Evolutionary conservation across 2,797 vertebrate species (phyloP).

Genomic region (Scarus forsteni): DNA sequence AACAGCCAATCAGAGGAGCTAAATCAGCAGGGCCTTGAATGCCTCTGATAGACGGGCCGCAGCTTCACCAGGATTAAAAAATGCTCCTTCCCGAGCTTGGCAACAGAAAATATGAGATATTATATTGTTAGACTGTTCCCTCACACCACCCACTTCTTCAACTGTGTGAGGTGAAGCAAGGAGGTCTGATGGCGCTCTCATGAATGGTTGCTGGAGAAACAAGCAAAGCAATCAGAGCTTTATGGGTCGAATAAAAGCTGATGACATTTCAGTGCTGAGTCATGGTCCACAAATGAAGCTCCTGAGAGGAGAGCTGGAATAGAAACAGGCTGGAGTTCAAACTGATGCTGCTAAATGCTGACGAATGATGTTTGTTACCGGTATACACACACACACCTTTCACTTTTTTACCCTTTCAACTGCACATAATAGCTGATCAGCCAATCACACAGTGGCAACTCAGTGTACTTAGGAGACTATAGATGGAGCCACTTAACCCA

Average conservation of each 20-base stretch:
- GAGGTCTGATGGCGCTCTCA: background rate
- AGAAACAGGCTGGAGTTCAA: too few species aligned
- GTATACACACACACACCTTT: too few species aligned
- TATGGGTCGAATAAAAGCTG: background rate
- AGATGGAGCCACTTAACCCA: too few species aligned
- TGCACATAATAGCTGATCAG: too few species aligned
- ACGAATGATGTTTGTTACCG: too few species aligned
- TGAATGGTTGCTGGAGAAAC: background rate
- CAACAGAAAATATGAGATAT: conserved; percentile 9
- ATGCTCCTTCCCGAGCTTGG: conserved; percentile 5
- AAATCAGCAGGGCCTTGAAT: background rate
- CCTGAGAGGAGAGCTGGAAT: too few species aligned
- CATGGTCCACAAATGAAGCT: background rate
- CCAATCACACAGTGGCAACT: too few species aligned
- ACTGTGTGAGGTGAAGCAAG: conserved; percentile 8
- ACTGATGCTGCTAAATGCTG: too few species aligned
- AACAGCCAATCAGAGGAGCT: conserved; percentile 28
- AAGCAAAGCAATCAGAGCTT: conserved; percentile 6
- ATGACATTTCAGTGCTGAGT: conserved; percentile 11
- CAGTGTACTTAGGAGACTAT: too few species aligned
- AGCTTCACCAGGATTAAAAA: background rate
- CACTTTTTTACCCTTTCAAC: too few species aligned
- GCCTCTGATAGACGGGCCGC: background rate
- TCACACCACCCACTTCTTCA: background rate
- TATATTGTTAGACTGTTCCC: conserved; percentile 11